Evolutionary conservation across 1,140 invertebrate species (phyloP), one percentile per base, ranked within the genome.

Genomic region (Carposina sasakii): DNA sequence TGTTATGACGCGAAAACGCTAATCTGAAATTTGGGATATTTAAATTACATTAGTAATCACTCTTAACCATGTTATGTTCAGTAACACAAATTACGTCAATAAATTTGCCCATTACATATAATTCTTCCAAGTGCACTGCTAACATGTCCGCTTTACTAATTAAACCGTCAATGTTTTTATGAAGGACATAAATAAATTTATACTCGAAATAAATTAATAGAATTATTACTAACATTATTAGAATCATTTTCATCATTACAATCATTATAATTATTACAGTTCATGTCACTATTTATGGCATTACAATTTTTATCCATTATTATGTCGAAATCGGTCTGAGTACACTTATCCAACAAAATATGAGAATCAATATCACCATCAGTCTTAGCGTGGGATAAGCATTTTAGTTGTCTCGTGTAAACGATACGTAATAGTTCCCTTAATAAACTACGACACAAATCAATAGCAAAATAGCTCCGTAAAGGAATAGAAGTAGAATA

Each of bases 111-210:
- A 5, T 15, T 9, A 28, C 22, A 6, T 24, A 13, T 19, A 43
- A 4, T 5, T 28, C 24, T 8, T 43, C 9, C n/a, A 43, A 28
- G 16, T 30, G 15, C 1, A 43, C 40, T 1, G 23, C 30, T 3
- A 43, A 26, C 9, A 43, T 8, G 17, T 43, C n/a, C 1, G 40
- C 22, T 16, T 43, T 43, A 26, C 19, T 43, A 26, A 43, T 26
- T 15, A 43, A 15, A 6, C 40, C 40, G 17, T 26, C 16, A 28
- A 43, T 43, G n/a, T 43, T 43, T 19, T 43, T 22, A 16, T 43
- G 40, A 16, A 43, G n/a, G 19, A 43, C 17, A 15, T 26, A 19
- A 16, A 43, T 26, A 2, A 22, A 3, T n/a, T n/a, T 4, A 33
- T 33, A 33, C 4, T 4, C 15, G 4, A 33, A n/a, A 6, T 8